A percentile compares a stretch with the other conserved stretches of the same genome.
Conservation (phyloP, 2,113 vertebrate species). For the Xerus inauris region DNA sequence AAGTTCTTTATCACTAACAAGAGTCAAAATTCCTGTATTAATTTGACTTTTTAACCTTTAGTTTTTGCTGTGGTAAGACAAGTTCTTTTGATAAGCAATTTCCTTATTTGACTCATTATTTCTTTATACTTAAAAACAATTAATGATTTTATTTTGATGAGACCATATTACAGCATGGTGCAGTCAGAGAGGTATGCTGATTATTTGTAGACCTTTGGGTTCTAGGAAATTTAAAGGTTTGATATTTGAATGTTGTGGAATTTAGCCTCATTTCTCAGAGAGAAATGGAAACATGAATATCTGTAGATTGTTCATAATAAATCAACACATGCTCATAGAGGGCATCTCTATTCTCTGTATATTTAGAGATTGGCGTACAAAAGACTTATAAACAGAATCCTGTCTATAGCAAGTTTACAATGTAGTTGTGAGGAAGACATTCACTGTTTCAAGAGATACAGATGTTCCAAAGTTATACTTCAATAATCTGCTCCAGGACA, state of each 20-base stretch:
- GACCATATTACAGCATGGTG: background rate
- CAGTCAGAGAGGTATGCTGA: background rate
- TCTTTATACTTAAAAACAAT: background rate
- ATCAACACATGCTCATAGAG: background rate
- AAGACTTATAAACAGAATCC: background rate
- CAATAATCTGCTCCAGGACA: background rate
- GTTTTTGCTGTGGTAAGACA: conserved; percentile 14
- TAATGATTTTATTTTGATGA: background rate
- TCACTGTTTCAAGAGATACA: background rate
- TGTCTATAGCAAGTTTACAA: background rate
- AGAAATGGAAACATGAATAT: background rate
- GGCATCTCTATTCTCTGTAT: background rate
- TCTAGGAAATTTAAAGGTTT: background rate
- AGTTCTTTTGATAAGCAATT: conserved; percentile 7
- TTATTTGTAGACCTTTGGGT: background rate
- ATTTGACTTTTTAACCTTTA: conserved; percentile 69
- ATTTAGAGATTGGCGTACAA: background rate
- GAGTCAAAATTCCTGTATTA: background rate
- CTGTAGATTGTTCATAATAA: background rate
- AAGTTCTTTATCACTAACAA: conserved; percentile 34
- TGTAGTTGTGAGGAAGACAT: background rate
- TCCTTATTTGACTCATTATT: conserved; percentile 16
- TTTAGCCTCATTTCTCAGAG: background rate
- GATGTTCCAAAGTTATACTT: background rate
- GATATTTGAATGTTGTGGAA: background rate